A percentile compares a stretch with the other conserved stretches of the same genome.
Evolutionary conservation across 2,888 invertebrate genomes (phyloP).

Genomic region (Neuroscelio doddi): DNA sequence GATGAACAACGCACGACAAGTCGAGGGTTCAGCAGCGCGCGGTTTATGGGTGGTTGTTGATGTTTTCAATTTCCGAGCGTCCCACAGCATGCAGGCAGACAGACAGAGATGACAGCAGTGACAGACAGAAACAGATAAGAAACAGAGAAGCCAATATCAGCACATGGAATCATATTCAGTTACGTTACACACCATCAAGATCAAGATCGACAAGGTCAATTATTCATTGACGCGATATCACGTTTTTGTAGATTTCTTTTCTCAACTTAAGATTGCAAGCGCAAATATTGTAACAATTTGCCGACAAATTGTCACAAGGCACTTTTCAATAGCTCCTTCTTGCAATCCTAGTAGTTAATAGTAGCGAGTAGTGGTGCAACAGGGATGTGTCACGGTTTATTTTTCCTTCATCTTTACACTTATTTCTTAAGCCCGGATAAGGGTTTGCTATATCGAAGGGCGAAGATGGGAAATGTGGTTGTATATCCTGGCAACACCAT

Average conservation of each 20-base stretch:
- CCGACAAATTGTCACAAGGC: too few species aligned
- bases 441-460: not conserved
- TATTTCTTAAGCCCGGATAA: not conserved
- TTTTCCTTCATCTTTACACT: conserved; percentile 3
- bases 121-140: conserved; percentile 74
- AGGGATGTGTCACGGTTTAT: conserved; percentile 2
- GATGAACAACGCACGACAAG: too few species aligned
- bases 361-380: conserved; percentile 10
- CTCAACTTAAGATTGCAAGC: conserved; percentile 8
- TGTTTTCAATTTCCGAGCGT: conserved; percentile 67
- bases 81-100: conserved; percentile 76
- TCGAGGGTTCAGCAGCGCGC: conserved; percentile 51
- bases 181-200: conserved; percentile 50
- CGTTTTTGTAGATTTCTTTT: too few species aligned
- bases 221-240: not conserved
- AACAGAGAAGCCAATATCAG: conserved; percentile 74
- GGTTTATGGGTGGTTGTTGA: conserved; percentile 48
- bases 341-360: conserved; percentile 19
- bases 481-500: conserved; percentile 13
- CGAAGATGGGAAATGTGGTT: not conserved
- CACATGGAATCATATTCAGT: conserved; percentile 61
- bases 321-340: too few species aligned
- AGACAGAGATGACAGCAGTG: conserved; percentile 74
- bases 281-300: too few species aligned
- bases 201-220: conserved; percentile 23